These are phyloP conservation scores for Proisotoma minuta DNA, from an alignment of 2,888 invertebrate genomes.

Conservation along the genomic window DNA sequence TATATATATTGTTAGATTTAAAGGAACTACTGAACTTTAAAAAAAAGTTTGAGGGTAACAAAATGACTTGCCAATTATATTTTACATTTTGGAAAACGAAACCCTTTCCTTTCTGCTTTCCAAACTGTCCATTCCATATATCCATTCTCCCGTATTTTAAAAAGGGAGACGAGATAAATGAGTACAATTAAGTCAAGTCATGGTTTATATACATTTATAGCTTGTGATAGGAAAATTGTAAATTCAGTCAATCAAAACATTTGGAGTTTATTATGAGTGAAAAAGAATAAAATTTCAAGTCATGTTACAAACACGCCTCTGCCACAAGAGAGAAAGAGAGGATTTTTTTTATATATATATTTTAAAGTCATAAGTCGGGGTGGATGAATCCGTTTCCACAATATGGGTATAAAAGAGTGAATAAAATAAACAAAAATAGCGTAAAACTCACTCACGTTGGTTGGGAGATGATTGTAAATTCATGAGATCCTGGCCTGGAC, in stretches of 20 bases:
- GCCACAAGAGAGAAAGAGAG: neutral
- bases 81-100: too few species aligned
- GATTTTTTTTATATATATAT: neutral
- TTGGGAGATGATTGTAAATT: neutral
- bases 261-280: slow-evolving; percentile 5
- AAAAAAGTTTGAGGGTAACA: too few species aligned
- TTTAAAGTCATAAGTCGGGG: too few species aligned
- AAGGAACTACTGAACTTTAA: too few species aligned
- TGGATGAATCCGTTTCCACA: neutral
- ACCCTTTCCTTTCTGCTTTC: too few species aligned
- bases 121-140: too few species aligned
- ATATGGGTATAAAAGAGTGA: neutral
- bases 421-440: neutral
- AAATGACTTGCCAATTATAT: too few species aligned
- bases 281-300: slow-evolving; percentile 2
- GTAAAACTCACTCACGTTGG: neutral
- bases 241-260: slow-evolving; percentile 6
- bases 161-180: too few species aligned
- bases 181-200: neutral
- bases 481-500: neutral
- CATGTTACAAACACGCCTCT: neutral
- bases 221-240: neutral
- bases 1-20: too few species aligned
- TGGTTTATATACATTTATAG: neutral
- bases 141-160: too few species aligned